Percentiles rank a stretch among this genome's conserved stretches.
Conservation (phyloP, 2,113 vertebrate genomes). For the Peromyscus leucopus region DNA sequence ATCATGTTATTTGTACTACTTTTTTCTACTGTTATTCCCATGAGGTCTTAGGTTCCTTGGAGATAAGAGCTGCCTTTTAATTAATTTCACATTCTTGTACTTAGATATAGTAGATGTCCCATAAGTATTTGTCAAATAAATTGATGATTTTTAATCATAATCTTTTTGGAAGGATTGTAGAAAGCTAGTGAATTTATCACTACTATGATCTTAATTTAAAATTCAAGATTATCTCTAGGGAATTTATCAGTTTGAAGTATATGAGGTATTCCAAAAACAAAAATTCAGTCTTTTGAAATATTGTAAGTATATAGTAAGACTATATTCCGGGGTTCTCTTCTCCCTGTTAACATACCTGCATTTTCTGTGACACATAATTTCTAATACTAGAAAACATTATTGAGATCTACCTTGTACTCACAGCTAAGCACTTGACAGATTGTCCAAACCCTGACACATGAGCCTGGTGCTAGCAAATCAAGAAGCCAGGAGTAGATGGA, state of each 20-base stretch:
- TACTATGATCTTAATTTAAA: constrained; percentile 46
- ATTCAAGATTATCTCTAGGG: constrained; percentile 30
- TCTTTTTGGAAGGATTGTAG: constrained; percentile 16
- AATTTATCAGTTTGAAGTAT: constrained; percentile 53
- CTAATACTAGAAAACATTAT: constrained; percentile 29
- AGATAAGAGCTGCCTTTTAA: constrained; percentile 5
- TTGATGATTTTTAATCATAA: not conserved
- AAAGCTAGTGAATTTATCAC: constrained; percentile 21
- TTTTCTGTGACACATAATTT: not conserved
- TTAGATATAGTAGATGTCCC: not conserved
- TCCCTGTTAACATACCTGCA: not conserved
- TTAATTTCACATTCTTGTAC: constrained; percentile 52
- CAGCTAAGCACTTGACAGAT: not conserved
- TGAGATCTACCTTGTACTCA: constrained; percentile 38
- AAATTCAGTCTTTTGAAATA: constrained; percentile 37
- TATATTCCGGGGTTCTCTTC: constrained; percentile 40
- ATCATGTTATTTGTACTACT: constrained; percentile 17
- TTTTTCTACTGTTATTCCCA: not conserved
- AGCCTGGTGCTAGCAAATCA: not conserved
- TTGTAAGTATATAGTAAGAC: not conserved
- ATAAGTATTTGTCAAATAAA: not conserved
- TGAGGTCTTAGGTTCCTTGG: constrained; percentile 39
- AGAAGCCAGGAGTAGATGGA: not conserved
- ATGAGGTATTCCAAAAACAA: constrained; percentile 23
- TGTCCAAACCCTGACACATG: not conserved